Evolutionary conservation across 2,888 invertebrate genomes (phyloP), one percentile per base, ranked within the genome.

Genomic region (Philonicus albiceps): DNA sequence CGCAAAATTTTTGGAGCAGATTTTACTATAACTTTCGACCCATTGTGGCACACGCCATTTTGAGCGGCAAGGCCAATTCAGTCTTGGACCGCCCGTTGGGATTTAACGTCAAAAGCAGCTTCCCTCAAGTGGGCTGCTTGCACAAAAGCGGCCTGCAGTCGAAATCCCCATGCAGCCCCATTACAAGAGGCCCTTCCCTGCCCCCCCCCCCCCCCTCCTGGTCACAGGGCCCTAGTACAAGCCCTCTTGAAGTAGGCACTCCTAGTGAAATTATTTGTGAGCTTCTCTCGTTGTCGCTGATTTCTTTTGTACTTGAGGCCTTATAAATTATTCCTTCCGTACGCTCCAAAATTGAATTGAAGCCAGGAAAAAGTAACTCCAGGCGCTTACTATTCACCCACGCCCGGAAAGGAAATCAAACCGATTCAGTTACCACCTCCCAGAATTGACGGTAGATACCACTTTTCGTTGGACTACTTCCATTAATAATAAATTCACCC

Each of bases 231-330:
- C 49, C 80, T 72, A 72, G 78, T 80, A 85, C 85, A 85, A 80
- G 81, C 81, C 87, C 86, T 87, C 87, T 81, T 86, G 85, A 85
- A 87, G 87, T 81, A 87, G 49, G 49, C n/a, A 19, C 64, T 80
- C 81, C 86, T 87, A 87, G 85, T 87, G 87, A 87, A 85, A 87
- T 87, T 87, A 87, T 87, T 88, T 88, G 88, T 88, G 88, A 88
- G 87, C 64, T 19, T 85, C 88, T 88, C 87, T 88, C 87, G 84
- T 88, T 88, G 88, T 88, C 88, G 88, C 84, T 87, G 88, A 88
- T 88, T 89, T 88, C 89, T 88, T 89, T 88, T 89, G 86, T 87
- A 87, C 75, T 74, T 75, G 37, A 34, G 37, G 75, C 75, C 34
- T 37, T 37, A 75, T 75, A 37, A 75, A 75, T 34, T 75, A 31